A percentile compares a stretch with the other conserved stretches of the same genome.
Evolutionary conservation across 2,797 vertebrate species (phyloP).

Genomic region (Botia almorhae): DNA sequence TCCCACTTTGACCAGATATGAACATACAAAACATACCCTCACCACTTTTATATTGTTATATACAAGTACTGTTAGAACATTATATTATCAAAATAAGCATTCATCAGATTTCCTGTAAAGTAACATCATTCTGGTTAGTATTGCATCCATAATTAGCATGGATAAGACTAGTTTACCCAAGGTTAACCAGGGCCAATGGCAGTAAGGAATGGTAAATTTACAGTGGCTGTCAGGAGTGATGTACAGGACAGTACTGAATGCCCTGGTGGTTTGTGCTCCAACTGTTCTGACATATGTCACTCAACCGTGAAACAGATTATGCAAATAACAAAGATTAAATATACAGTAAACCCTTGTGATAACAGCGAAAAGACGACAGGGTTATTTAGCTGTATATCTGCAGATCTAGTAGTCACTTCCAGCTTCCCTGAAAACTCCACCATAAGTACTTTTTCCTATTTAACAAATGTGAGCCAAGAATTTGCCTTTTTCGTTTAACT

Average conservation of each 20-base stretch:
- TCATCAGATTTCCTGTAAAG: too few species aligned
- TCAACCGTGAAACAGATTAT: neutral
- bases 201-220: constrained; percentile 10
- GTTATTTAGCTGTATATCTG: constrained; percentile 45
- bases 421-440: constrained; percentile 11
- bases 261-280: constrained; percentile 2
- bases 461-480: constrained; percentile 37
- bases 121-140: constrained; percentile 1
- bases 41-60: too few species aligned
- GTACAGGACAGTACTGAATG: constrained; percentile 66
- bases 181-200: constrained; percentile 32
- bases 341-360: neutral
- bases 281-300: constrained; percentile 34
- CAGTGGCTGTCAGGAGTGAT: constrained; percentile 76
- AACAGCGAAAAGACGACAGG: neutral
- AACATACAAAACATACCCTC: neutral
- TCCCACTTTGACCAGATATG: too few species aligned
- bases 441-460: constrained; percentile 43
- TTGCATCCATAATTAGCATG: neutral
- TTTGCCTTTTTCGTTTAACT: constrained; percentile 46
- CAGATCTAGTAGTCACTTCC: constrained; percentile 22
- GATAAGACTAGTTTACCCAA: constrained; percentile 22
- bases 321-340: neutral
- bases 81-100: too few species aligned
- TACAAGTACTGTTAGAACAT: too few species aligned